These are phyloP conservation scores for Cyrtonyx montezumae DNA, from an alignment of 2,113 vertebrate species.

Conservation along the genomic window DNA sequence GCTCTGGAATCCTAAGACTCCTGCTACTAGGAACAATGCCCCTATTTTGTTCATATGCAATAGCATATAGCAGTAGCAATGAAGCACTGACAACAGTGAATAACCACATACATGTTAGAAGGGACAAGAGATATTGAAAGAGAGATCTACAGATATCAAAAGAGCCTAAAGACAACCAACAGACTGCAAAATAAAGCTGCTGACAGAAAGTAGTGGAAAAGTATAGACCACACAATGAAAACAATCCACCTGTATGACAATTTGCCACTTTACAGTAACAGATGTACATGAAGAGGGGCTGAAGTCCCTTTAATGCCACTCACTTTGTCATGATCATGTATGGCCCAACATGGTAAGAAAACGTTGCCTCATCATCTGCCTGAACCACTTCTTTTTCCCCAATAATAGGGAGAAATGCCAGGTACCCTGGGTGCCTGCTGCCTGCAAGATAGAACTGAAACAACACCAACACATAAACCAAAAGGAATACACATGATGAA, in stretches of 20 bases:
- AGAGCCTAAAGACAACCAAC: neutral
- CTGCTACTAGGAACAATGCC: neutral
- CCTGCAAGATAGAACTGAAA: conserved; percentile 80
- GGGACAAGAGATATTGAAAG: neutral
- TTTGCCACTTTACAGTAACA: neutral
- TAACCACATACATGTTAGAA: neutral
- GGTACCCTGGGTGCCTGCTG: conserved; percentile 65
- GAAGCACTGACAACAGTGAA: neutral
- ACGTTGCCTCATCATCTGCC: conserved; percentile 80
- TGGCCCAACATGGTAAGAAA: conserved; percentile 81
- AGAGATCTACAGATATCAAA: neutral
- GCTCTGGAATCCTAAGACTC: neutral
- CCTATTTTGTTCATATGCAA: neutral
- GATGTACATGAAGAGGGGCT: neutral
- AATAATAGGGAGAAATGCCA: conserved; percentile 81
- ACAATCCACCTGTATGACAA: neutral
- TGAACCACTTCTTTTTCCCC: conserved; percentile 81
- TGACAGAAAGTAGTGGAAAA: neutral
- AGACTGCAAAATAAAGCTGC: neutral
- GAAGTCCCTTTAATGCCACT: conserved; percentile 35
- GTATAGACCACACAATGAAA: accelerated
- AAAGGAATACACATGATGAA: neutral
- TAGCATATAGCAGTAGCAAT: neutral
- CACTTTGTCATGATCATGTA: conserved; percentile 87
- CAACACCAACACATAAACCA: neutral